Conservation (phyloP, 2,888 invertebrate species). For the Eucriotettix oculatus region DNA sequence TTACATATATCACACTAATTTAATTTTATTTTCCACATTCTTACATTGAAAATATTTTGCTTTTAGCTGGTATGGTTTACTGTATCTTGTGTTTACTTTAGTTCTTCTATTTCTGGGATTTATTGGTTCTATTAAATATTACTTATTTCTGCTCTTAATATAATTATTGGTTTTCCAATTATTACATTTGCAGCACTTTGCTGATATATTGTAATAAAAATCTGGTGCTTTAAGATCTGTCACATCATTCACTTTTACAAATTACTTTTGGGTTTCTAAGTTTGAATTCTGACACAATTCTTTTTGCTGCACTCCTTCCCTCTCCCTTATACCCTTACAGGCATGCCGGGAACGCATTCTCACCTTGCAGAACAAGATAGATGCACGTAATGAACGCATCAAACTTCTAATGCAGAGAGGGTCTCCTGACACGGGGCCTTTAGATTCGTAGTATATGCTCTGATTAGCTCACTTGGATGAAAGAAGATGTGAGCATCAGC, state of each 20-base stretch:
- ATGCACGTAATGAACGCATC: constrained; percentile 73
- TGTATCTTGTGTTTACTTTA: constrained; percentile 5
- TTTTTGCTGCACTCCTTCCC: constrained; percentile 25
- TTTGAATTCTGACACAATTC: constrained; percentile 18
- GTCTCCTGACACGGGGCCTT: constrained; percentile 62
- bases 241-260: background rate
- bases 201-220: background rate
- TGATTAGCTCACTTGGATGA: background rate
- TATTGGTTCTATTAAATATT: background rate
- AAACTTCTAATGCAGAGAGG: constrained; percentile 76
- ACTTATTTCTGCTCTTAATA: too few species aligned
- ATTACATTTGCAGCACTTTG: background rate
- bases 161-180: too few species aligned
- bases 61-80: constrained; percentile 1
- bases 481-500: background rate
- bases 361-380: constrained; percentile 73
- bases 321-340: constrained; percentile 28
- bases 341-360: constrained; percentile 73
- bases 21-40: background rate
- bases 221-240: background rate
- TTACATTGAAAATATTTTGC: background rate
- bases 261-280: constrained; percentile 7
- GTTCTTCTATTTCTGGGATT: background rate
- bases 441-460: constrained; percentile 41
- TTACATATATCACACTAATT: background rate